Conservation (phyloP, 2,113 vertebrate genomes). For the Chloebia gouldiae region DNA sequence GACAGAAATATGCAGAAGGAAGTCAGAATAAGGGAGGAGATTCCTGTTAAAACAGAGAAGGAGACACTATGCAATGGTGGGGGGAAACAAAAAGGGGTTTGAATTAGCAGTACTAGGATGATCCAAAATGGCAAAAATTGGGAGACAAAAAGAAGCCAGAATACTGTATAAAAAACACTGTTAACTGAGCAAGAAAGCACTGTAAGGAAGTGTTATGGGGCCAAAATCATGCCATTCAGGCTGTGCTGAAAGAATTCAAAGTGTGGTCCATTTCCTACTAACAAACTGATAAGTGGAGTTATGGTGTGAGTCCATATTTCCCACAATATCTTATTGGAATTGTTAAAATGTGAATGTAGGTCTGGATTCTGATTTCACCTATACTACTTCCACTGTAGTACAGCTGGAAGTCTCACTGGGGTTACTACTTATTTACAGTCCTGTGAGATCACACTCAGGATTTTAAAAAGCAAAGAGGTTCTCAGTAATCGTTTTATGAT, state of each 20-base stretch:
- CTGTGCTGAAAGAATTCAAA: neutral
- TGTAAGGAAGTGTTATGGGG: neutral
- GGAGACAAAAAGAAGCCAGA: neutral
- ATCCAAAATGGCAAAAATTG: neutral
- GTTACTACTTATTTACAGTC: neutral
- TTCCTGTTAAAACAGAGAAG: neutral
- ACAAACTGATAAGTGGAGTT: neutral
- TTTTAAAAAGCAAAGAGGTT: neutral
- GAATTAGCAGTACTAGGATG: neutral
- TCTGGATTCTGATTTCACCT: neutral
- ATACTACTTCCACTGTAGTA: neutral
- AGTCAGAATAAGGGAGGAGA: conserved; percentile 3
- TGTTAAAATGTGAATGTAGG: neutral
- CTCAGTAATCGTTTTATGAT: neutral
- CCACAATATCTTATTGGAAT: neutral
- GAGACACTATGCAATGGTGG: neutral
- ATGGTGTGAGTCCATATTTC: fast-evolving
- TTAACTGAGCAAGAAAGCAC: neutral
- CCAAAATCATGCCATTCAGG: neutral
- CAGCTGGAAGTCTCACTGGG: neutral
- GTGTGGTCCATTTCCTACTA: neutral
- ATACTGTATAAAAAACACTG: neutral
- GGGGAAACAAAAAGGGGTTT: neutral
- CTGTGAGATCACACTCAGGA: neutral
- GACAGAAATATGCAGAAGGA: neutral